Base-by-base conservation (phyloP, 2,797 vertebrate species). In the Miichthys miiuy region DNA sequence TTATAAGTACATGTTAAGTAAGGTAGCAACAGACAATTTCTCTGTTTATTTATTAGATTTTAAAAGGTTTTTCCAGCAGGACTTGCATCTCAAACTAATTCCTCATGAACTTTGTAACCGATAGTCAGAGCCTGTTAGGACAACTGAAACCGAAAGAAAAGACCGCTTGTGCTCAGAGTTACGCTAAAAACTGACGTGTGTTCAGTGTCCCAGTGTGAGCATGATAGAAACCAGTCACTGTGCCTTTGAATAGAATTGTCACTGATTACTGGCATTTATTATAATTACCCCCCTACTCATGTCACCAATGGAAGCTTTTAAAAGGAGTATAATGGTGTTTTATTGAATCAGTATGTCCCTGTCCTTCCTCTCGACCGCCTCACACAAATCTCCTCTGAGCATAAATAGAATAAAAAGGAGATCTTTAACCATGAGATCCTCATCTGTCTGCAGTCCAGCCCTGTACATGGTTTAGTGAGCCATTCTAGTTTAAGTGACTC, bases 221-320 rank as follows among this genome's bases (percentile, higher is more conserved):
- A 88, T 96, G 96, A 98, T 95, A 90, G 91, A 96, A 97, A 96
- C 95, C 97, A 97, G 96, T 91, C 93, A 91, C 93, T 77, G 85
- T 69, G 87, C 88, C 93, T 95, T 95, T 96, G 96, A 96, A 96
- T 95, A 93, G 95, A 95, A 94, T 94, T 94, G 96, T 93, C 93
- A 91, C 94, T 97, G 96, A 97, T 97, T 97, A 96, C 94, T 91
- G 94, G 93, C 96, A 98, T 98, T 98, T 97, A 96, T 97, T 96
- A 96, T 97, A 97, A 98, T 99, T 97, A 97, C 93, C 93, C 94
- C 94, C 92, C 92, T 89, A 95, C 96, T 97, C 96, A 95, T 95
- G 91, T 95, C 95, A 94, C 92, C 96, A 97, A 95, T 96, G 95
- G 96, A 95, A 92, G 95, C 96, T 95, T 97, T 97, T 96, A 95